Evolutionary conservation across 2,797 vertebrate species (phyloP).

Genomic region (Rhynchonycteris naso): DNA sequence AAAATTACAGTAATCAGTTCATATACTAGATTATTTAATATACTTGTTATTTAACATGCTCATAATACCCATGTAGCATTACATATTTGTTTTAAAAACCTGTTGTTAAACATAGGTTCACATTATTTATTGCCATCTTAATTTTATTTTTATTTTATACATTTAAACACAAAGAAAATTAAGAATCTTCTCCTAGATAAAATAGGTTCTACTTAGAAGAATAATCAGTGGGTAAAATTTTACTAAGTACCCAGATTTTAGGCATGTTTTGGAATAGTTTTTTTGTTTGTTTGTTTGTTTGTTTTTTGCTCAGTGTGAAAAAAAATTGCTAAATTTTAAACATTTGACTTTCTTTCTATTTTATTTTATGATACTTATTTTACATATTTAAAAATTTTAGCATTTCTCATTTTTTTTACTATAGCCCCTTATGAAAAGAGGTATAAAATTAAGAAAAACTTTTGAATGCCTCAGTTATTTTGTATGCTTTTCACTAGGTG

Average conservation of each 20-base stretch:
- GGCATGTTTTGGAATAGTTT: neutral
- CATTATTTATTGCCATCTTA: neutral
- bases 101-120: neutral
- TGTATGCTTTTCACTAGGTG: conserved; percentile 27
- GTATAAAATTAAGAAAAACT: conserved; percentile 29
- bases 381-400: neutral
- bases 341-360: neutral
- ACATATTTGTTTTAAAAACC: neutral
- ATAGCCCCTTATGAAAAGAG: neutral
- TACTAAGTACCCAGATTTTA: neutral
- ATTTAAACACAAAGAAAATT: neutral
- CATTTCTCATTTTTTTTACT: conserved; percentile 31
- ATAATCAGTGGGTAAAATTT: neutral
- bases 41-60: neutral
- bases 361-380: neutral
- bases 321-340: neutral
- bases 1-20: neutral
- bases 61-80: neutral
- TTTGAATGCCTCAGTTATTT: conserved; percentile 45
- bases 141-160: neutral
- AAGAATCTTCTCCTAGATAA: neutral
- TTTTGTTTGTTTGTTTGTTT: no score
- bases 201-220: neutral
- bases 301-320: neutral
- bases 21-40: neutral